phyloP scores from a whole-genome alignment of 2,797 vertebrate genomes.

The Lagorchestes hirsutus region DNA sequence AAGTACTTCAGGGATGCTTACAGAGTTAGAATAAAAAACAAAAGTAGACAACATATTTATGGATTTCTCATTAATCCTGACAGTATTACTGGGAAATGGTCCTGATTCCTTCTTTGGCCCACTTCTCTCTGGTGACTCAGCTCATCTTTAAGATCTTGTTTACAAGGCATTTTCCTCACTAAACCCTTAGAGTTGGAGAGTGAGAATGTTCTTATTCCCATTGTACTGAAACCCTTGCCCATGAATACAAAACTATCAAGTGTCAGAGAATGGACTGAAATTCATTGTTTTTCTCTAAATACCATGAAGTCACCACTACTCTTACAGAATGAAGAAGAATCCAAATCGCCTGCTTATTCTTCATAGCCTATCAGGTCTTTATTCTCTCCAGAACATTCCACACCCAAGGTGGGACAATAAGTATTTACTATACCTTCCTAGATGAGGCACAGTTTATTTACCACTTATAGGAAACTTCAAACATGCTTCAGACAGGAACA shows the following conservation, averaged over 20 bases:
- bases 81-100: background rate
- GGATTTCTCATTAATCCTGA: background rate
- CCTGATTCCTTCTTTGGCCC: background rate
- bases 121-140: background rate
- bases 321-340: background rate
- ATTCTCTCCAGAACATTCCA: background rate
- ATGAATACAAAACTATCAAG: background rate
- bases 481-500: background rate
- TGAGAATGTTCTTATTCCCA: background rate
- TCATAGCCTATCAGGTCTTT: background rate
- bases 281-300: background rate
- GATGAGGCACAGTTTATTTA: background rate
- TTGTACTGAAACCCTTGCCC: background rate
- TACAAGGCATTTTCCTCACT: background rate
- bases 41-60: background rate
- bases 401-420: background rate
- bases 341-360: background rate
- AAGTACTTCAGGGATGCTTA: background rate
- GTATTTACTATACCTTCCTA: background rate
- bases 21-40: background rate
- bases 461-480: background rate
- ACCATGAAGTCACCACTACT: background rate
- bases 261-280: background rate
- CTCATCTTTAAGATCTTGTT: background rate
- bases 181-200: background rate